phyloP scores from a whole-genome alignment of 1,140 invertebrate genomes.

The Panagrolaimus sp. region DNA sequence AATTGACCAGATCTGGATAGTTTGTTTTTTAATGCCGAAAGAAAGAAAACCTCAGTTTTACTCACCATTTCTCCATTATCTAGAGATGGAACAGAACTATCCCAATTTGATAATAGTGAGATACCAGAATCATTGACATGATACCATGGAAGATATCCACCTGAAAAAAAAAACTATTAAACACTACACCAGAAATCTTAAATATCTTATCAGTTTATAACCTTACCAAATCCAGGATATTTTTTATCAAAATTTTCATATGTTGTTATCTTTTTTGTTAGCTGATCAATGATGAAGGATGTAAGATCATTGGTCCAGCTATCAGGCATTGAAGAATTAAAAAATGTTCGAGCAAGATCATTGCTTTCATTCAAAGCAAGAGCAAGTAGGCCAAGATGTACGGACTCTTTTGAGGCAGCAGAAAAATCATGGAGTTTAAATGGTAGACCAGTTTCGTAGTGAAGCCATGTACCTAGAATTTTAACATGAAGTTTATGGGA shows the following conservation, averaged over 20 bases:
- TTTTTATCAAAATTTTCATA: conserved; percentile 16
- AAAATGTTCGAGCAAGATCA: neutral
- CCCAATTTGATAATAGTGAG: conserved; percentile 10
- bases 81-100: conserved; percentile 14
- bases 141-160: conserved; percentile 19
- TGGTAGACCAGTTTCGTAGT: conserved; percentile 8
- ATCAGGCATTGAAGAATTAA: neutral
- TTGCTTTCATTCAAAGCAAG: conserved; percentile 4
- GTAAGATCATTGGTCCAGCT: neutral
- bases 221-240: conserved; percentile 19
- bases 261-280: conserved; percentile 14
- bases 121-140: conserved; percentile 15
- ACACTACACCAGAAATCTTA: no score
- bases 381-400: conserved; percentile 14
- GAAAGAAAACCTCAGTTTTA: neutral
- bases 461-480: neutral
- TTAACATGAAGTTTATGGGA: no score
- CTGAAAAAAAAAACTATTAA: no score
- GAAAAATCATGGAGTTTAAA: conserved; percentile 13
- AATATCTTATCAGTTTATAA: no score
- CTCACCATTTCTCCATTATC: conserved; percentile 22
- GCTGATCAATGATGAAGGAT: conserved; percentile 8
- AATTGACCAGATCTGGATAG: neutral
- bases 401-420: conserved; percentile 17
- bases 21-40: no score